phyloP scores from a whole-genome alignment of 2,797 vertebrate genomes.

The Melanotaenia parkinsoni region DNA sequence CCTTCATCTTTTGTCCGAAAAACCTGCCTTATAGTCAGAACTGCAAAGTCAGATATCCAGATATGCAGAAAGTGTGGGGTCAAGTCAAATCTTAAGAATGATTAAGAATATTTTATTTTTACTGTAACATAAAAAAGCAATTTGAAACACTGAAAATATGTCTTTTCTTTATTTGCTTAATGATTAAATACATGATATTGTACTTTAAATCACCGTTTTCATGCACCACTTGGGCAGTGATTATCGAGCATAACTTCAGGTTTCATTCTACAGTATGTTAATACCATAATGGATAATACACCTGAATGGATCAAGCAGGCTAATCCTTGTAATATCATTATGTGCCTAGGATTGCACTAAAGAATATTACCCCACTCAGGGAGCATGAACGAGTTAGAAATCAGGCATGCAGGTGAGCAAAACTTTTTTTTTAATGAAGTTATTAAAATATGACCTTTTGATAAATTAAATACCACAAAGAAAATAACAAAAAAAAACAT shows the following conservation, averaged over 20 bases:
- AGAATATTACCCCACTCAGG: constrained; percentile 25
- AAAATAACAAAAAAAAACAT: too few species aligned
- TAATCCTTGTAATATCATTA: constrained; percentile 52
- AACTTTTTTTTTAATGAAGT: not conserved
- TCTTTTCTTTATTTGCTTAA: not conserved
- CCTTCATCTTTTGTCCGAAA: constrained; percentile 16
- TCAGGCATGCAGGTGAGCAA: not conserved
- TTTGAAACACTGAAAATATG: not conserved
- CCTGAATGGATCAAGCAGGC: constrained; percentile 43
- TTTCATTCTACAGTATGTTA: constrained; percentile 28
- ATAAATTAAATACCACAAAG: too few species aligned
- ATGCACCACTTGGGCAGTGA: not conserved
- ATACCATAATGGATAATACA: constrained; percentile 33
- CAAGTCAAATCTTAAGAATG: not conserved
- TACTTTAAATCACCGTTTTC: constrained; percentile 6
- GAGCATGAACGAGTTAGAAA: constrained; percentile 9
- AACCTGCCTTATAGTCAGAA: constrained; percentile 1
- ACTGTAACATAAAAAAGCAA: not conserved
- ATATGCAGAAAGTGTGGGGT: not conserved
- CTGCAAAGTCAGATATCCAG: not conserved
- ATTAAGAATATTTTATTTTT: not conserved
- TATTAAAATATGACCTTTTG: not conserved
- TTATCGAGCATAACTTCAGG: not conserved
- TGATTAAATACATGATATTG: not conserved
- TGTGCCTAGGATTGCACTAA: constrained; percentile 38